These are phyloP conservation scores for Propithecus deckenii DNA, from an alignment of 2,797 vertebrate species.

Conservation along the genomic window DNA sequence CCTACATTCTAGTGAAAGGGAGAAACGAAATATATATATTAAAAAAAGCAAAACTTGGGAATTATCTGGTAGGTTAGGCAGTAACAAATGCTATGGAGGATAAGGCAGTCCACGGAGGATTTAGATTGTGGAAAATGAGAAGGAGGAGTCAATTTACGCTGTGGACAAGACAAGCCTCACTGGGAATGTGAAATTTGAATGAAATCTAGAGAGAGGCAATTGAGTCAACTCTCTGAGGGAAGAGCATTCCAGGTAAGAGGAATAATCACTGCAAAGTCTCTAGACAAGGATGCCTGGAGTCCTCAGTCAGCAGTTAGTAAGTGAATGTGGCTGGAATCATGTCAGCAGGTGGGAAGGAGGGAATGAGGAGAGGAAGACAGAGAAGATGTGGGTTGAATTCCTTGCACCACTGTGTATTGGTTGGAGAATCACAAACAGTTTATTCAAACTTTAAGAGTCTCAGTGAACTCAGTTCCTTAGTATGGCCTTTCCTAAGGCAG, in stretches of 20 bases:
- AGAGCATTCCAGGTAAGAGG: background rate
- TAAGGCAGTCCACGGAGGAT: background rate
- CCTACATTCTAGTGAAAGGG: too few relatives aligned
- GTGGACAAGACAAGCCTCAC: background rate
- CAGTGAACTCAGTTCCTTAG: background rate
- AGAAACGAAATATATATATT: too few relatives aligned
- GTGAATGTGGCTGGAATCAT: background rate
- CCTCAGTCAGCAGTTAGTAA: background rate
- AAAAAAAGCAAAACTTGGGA: too few relatives aligned
- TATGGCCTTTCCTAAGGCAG: too few relatives aligned
- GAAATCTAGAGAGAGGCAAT: background rate
- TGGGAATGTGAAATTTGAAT: background rate
- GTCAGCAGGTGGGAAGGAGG: background rate
- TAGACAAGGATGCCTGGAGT: background rate
- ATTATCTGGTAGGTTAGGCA: background rate
- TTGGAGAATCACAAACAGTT: background rate
- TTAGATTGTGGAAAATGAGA: background rate
- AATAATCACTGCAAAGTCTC: background rate
- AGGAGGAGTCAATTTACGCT: background rate
- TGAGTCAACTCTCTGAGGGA: background rate
- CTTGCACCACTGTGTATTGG: background rate
- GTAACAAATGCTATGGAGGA: background rate
- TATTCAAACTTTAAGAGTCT: background rate
- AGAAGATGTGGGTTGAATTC: background rate
- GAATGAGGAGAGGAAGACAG: background rate